Base-by-base conservation (phyloP, 2,113 vertebrate species). In the Malurus elegans region DNA sequence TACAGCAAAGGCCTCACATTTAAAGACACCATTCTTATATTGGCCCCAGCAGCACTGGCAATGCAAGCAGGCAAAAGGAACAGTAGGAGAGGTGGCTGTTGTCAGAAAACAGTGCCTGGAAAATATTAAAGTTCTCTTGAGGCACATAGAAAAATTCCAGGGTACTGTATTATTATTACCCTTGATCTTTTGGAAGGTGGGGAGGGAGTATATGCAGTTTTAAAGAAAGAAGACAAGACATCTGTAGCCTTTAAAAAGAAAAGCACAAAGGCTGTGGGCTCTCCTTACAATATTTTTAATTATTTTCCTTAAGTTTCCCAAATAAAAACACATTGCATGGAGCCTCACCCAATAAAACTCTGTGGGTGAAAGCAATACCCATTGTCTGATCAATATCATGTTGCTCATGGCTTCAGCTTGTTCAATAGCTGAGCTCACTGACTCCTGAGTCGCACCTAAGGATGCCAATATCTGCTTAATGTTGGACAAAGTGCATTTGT, bases 351-450 rank as follows among this genome's bases (percentile, higher is more conserved):
- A 95, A 96, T 97, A 96, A 97, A 97, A 96, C 29, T 24, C 91
- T 73, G 92, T 71, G 42, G 18, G 91, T 93, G 96, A 97, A 97
- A 94, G 97, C 97, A 97, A 97, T 98, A 97, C 87, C 90, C 73
- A 47, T 95, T 71, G 56, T 88, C 96, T 97, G 96, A 98, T 98
- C 98, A 97, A 98, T 98, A 97, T 93, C 34, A 21, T 95, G 97
- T 96, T 97, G 97, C 98, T 98, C 94, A 81, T 95, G 96, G 98
- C 96, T 95, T 96, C 72, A 92, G 93, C 73, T 83, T 69, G 93
- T 94, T 98, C 97, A 88, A 97, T 97, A 97, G 94, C 93, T 97
- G 96, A 93, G 94, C 95, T 97, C 96, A 92, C 85, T 10, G 91
- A 66, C 88, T 96, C 95, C 79, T 57, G 91, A 96, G 95, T 54